Evolutionary conservation across 2,797 vertebrate species (phyloP), one percentile per base, ranked within the genome.

Genomic region (Oreonectes daqikongensis): DNA sequence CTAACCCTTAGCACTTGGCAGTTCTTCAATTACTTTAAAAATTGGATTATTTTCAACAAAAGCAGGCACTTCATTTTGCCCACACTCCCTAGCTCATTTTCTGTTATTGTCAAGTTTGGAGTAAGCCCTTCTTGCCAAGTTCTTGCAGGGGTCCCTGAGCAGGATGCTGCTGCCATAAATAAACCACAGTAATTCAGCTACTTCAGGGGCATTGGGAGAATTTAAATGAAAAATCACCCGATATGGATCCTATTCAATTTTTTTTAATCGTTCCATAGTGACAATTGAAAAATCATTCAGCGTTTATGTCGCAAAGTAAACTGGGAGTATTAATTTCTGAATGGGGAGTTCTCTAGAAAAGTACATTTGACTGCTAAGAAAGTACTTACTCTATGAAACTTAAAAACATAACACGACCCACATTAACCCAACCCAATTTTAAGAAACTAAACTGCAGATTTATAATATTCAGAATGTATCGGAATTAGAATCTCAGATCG

Each of bases 31-130:
- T 68, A 57, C 73, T 48, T 75, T 28, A 68, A 26, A 66, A 67
- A 44, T 42, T 57, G 38, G 72, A 67, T 55, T 17, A 24, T 57
- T 66, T 75, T 75, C 50, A 14, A 30, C 64, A 75, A 75, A 57
- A 32, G 50, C 63, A 44, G 63, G 55, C 72, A 57, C 72, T 75
- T 57, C 42, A 64, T 57, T 28, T 67, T 75, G 50, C 63, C 52
- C 64, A 60, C 26, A 75, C 64, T 68, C 50, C 67, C 50, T 5
- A 24, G 52, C 52, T 67, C 24, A 75, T 75, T 67, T 64, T 67
- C 63, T 46, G 26, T 30, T 59, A 26, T 67, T 67, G 38, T 67
- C 50, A 32, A 66, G 50, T 17, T 38, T 57, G 32, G 17, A 64
- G 71, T 75, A 32, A 57, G 52, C 9, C 38, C 38, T 46, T 46